Conservation (phyloP, 2,113 vertebrate species). For the Nannospalax galili region DNA sequence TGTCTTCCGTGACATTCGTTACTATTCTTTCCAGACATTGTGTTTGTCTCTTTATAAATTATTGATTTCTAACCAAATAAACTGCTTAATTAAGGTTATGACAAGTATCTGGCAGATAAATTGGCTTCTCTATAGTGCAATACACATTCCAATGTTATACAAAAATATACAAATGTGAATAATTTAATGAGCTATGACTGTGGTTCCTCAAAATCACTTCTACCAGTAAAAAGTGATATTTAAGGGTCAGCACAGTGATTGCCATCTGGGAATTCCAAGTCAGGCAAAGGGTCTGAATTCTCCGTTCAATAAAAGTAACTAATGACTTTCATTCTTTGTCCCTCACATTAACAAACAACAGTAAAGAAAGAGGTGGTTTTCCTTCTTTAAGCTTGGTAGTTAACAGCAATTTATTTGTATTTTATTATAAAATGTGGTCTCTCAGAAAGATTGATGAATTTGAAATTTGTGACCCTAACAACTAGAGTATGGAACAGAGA, state of each 20-base stretch:
- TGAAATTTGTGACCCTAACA: not conserved
- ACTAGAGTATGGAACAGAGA: not conserved
- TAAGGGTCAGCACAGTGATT: not conserved
- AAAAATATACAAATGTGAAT: not conserved
- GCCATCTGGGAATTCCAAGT: not conserved
- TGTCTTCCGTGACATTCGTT: constrained; percentile 6
- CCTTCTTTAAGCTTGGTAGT: not conserved
- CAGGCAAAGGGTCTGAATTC: not conserved
- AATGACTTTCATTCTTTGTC: not conserved
- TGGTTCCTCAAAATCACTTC: not conserved
- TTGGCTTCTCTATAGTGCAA: not conserved
- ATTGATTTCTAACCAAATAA: constrained; percentile 31
- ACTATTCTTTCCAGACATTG: not conserved
- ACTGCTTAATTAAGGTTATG: constrained; percentile 40
- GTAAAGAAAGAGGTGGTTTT: not conserved
- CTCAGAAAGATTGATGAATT: not conserved
- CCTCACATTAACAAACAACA: not conserved
- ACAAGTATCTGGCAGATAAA: constrained; percentile 52
- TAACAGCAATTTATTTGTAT: not conserved
- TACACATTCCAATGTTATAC: not conserved
- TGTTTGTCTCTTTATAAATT: constrained; percentile 15
- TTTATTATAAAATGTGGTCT: not conserved
- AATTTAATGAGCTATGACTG: constrained; percentile 4
- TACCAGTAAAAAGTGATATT: not conserved
- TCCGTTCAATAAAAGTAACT: not conserved